These are phyloP conservation scores for Heliothis subflexa DNA, from an alignment of 1,140 invertebrate genomes.

Conservation along the genomic window DNA sequence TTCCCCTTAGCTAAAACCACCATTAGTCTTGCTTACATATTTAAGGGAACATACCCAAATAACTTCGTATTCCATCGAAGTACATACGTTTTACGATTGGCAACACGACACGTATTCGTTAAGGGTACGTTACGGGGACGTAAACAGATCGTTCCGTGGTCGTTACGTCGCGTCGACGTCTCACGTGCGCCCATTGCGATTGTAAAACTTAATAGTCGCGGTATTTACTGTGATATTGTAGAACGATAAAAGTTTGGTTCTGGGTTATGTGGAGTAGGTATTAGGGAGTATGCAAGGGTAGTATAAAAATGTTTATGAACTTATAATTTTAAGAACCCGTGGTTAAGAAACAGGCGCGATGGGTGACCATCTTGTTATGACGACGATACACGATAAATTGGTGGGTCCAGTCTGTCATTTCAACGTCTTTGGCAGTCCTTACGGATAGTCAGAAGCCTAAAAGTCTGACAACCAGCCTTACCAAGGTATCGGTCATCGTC, in stretches of 20 bases:
- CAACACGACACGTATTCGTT: slow-evolving; percentile 51
- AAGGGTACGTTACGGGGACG: slow-evolving; percentile 46
- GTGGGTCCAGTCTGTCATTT: too few species aligned
- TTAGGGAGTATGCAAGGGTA: not conserved
- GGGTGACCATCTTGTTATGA: too few species aligned
- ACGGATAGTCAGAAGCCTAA: too few species aligned
- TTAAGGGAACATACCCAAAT: not conserved
- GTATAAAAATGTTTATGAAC: too few species aligned
- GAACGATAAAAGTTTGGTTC: slow-evolving; percentile 37
- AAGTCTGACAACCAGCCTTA: too few species aligned
- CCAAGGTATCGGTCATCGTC: too few species aligned
- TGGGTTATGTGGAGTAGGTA: not conserved
- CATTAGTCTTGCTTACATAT: not conserved
- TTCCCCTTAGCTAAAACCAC: not conserved
- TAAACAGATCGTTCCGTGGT: slow-evolving; percentile 55
- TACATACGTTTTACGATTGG: slow-evolving; percentile 48
- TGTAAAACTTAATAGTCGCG: slow-evolving; percentile 58
- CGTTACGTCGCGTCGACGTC: slow-evolving; percentile 50
- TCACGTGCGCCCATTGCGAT: slow-evolving; percentile 49
- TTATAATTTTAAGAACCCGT: too few species aligned
- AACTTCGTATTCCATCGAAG: slow-evolving; percentile 40
- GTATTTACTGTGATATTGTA: slow-evolving; percentile 49
- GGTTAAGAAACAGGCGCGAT: too few species aligned
- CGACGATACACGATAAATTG: too few species aligned
- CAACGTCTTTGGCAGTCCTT: too few species aligned